Conservation (phyloP, 2,888 invertebrate genomes). For the Lasioglossum marginatum region DNA sequence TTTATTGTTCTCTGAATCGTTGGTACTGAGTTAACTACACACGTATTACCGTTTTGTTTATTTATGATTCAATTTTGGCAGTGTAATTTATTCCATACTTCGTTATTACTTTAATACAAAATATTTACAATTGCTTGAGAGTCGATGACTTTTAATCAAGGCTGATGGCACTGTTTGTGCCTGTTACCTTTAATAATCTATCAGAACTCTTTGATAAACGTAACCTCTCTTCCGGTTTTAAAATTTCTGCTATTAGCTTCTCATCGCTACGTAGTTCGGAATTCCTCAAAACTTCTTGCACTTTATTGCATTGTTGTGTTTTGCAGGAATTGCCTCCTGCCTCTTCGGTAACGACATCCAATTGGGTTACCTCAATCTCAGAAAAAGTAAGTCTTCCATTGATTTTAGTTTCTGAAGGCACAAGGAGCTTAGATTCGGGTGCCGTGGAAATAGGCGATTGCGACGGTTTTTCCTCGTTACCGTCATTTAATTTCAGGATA, state of each 20-base stretch:
- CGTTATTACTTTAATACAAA: conserved; percentile 79
- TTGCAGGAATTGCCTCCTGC: conserved; percentile 62
- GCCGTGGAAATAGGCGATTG: conserved; percentile 60
- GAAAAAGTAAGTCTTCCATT: conserved; percentile 79
- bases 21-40: conserved; percentile 13
- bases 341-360: conserved; percentile 75
- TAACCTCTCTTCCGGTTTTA: conserved; percentile 81
- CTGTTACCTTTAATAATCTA: conserved; percentile 80
- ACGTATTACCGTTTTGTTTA: background rate
- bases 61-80: conserved; percentile 49
- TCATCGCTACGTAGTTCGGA: conserved; percentile 79
- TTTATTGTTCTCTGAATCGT: background rate
- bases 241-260: conserved; percentile 83
- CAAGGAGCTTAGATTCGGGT: conserved; percentile 58
- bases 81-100: conserved; percentile 72
- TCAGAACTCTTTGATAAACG: conserved; percentile 76
- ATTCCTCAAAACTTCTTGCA: conserved; percentile 49
- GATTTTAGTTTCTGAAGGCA: conserved; percentile 75
- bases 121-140: conserved; percentile 81
- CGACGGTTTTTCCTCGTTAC: conserved; percentile 71
- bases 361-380: conserved; percentile 71
- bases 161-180: conserved; percentile 83
- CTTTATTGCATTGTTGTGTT: conserved; percentile 64
- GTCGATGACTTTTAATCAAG: conserved; percentile 78
- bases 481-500: conserved; percentile 76